Base-by-base conservation (phyloP, 2,797 vertebrate genomes). In the Rallus crepitans region DNA sequence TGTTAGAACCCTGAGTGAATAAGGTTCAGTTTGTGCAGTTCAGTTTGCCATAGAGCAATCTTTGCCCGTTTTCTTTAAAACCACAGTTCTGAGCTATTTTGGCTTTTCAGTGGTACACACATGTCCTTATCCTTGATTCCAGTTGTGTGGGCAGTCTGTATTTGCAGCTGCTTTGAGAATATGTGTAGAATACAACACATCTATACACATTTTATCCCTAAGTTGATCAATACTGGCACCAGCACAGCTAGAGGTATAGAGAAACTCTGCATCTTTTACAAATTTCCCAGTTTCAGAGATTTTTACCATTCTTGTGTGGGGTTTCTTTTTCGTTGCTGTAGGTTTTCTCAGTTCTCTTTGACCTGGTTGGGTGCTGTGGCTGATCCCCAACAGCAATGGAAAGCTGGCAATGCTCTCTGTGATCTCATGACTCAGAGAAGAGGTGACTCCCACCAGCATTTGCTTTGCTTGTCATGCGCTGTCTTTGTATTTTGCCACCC, bases 351-450 rank as follows among this genome's bases (percentile, higher is more conserved):
- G 19, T 60, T 82, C 48, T 28, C 0, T 65, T 64, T 68, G 35
- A 15, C 40, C 40, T 30, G 6, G 20, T 15, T 1, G 2, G 33
- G 25, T 28, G 11, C 59, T 84, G 25, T 61, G 57, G 24, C 2
- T 2, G 55, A 69, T 64, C 3, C 23, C 40, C 19, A 48, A 21
- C 0, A 0, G 21, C 37, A 83, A 35, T 2, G 2, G 39, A 4
- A 5, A 65, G 31, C 33, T 70, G 18, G 8, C 3, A 3, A 17
- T 60, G 45, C 25, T 80, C 53, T 23, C 0, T 52, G 19, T 77
- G 72, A 37, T 80, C 68, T n/a, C 23, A 9, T 84, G 59, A 66
- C 47, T 85, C 52, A 73, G 27, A 25, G 31, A 47, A 79, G 28
- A 66, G 56, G 39, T 73, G 78, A 91, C 45, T 91, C 53, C n/a